Percentiles rank a stretch among this genome's conserved stretches.
Conservation (phyloP, 2,797 vertebrate species). For the Gila robusta region DNA sequence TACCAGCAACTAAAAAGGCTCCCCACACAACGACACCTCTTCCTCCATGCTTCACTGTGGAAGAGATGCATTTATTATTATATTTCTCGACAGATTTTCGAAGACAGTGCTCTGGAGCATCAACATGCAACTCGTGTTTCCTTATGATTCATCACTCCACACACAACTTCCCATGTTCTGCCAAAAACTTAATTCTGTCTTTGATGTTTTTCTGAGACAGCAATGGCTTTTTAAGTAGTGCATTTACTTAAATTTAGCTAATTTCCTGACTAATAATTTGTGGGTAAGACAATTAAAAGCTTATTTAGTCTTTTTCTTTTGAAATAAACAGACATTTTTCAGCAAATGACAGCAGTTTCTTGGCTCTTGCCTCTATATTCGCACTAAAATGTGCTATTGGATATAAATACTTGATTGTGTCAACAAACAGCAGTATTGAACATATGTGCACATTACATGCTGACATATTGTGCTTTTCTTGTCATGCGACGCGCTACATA, state of each 20-base stretch:
- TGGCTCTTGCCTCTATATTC: neutral
- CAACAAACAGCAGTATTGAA: neutral
- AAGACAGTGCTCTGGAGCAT: neutral
- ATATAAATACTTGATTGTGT: conserved; percentile 12
- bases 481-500: neutral
- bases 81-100: neutral
- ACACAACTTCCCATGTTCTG: neutral
- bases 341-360: neutral
- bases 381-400: neutral
- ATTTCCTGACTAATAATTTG: neutral
- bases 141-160: neutral
- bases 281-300: neutral
- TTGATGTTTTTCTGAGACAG: neutral
- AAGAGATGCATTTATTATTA: neutral
- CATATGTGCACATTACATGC: conserved; percentile 21
- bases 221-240: neutral
- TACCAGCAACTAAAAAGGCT: neutral
- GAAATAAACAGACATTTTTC: neutral
- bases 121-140: neutral
- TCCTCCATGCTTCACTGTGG: neutral
- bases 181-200: neutral
- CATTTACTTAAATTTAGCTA: neutral
- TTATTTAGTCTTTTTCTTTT: neutral
- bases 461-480: conserved; percentile 16
- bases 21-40: neutral